These are phyloP conservation scores for Heterotilapia buettikoferi DNA, from an alignment of 2,113 vertebrate genomes.

Conservation along the genomic window DNA sequence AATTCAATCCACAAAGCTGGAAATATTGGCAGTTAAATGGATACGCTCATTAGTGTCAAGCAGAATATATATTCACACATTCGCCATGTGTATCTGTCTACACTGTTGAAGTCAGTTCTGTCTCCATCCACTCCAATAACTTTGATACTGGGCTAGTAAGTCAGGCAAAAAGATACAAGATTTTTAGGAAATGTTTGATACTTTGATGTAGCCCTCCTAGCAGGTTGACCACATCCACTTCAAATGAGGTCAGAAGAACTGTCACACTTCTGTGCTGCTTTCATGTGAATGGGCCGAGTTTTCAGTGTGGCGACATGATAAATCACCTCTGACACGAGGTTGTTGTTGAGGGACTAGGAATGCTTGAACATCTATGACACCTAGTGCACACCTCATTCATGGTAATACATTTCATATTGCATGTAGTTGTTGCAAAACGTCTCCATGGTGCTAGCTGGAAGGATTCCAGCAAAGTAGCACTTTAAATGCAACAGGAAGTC, in stretches of 20 bases:
- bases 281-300: not conserved
- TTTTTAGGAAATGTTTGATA: not conserved
- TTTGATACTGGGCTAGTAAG: not conserved
- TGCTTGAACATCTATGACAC: not conserved
- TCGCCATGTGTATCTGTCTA: not conserved
- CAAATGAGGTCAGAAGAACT: not conserved
- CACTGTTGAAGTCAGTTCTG: not conserved
- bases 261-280: not conserved
- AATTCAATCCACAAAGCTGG: not conserved
- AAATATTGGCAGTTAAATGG: not conserved
- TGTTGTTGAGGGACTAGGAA: not conserved
- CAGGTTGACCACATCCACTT: not conserved
- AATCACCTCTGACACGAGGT: not conserved
- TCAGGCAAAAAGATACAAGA: not conserved
- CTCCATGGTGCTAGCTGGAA: too few relatives aligned
- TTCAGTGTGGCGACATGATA: not conserved
- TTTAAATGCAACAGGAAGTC: too few relatives aligned
- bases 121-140: not conserved
- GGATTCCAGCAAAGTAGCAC: too few relatives aligned
- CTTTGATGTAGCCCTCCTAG: not conserved
- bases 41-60: not conserved
- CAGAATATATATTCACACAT: not conserved
- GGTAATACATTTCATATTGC: not conserved
- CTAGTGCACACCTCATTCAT: not conserved
- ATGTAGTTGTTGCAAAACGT: fast-evolving